These are phyloP conservation scores for Rhinopithecus roxellana DNA, from an alignment of 2,113 vertebrate genomes.

Conservation along the genomic window DNA sequence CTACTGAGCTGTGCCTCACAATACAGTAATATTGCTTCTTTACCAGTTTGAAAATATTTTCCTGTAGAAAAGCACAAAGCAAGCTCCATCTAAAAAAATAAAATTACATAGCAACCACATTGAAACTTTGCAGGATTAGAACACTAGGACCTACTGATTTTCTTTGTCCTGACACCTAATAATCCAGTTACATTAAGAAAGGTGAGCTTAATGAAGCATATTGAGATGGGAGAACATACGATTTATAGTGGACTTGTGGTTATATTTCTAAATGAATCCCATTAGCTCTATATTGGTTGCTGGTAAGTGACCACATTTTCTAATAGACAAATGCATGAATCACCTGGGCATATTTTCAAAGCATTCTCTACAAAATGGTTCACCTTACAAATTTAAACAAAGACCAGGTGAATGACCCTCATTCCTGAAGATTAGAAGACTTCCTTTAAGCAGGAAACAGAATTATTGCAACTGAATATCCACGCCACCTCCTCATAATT, in stretches of 20 bases:
- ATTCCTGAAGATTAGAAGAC: not conserved
- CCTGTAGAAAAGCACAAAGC: slow-evolving; percentile 41
- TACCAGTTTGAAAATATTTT: slow-evolving; percentile 61
- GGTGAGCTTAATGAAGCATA: slow-evolving; percentile 72
- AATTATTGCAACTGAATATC: not conserved
- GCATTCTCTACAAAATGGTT: not conserved
- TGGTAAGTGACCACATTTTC: not conserved
- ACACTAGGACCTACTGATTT: slow-evolving; percentile 53
- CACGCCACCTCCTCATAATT: not conserved
- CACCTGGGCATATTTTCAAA: not conserved
- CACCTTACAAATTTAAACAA: not conserved
- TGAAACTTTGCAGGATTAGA: slow-evolving; percentile 66
- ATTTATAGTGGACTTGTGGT: slow-evolving; percentile 54
- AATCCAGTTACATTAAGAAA: slow-evolving; percentile 62
- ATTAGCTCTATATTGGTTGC: not conserved
- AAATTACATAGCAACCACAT: slow-evolving; percentile 69
- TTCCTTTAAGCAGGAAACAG: not conserved
- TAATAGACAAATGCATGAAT: slow-evolving; percentile 48
- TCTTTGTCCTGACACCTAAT: slow-evolving; percentile 52
- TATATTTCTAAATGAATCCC: slow-evolving; percentile 38
- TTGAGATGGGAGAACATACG: slow-evolving; percentile 32
- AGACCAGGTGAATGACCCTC: not conserved
- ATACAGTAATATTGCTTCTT: slow-evolving; percentile 49
- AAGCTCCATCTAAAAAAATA: not conserved
- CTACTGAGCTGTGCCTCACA: not conserved